Percentiles rank a stretch among this genome's conserved stretches.
Conservation (phyloP, 2,888 invertebrate species). For the Cacoxenus indagator region DNA sequence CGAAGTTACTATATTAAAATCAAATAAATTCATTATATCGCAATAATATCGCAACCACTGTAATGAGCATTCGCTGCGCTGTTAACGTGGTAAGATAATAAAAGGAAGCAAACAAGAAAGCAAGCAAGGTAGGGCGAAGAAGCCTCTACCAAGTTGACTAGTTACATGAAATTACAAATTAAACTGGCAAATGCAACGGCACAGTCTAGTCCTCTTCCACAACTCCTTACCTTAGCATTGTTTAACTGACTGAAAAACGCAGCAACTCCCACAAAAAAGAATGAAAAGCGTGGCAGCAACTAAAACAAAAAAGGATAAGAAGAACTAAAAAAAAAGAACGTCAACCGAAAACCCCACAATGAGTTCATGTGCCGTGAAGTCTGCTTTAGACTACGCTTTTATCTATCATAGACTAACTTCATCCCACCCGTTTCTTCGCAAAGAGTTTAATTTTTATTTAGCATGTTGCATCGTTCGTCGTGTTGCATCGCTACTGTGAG, state of each 20-base stretch:
- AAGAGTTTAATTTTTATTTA: conserved; percentile 8
- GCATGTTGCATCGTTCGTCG: not conserved
- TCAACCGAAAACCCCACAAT: not conserved
- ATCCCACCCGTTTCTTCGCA: not conserved
- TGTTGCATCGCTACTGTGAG: not conserved
- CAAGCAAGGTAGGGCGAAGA: not conserved
- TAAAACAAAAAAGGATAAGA: not conserved
- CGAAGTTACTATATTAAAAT: not conserved
- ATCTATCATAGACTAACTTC: not conserved
- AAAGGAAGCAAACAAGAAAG: not conserved
- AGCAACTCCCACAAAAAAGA: conserved; percentile 9
- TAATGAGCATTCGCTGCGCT: not conserved
- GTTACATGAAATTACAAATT: conserved; percentile 25
- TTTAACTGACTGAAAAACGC: not conserved
- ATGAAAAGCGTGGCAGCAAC: not conserved
- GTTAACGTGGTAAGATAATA: not conserved
- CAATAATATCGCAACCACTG: not conserved
- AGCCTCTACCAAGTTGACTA: conserved; percentile 31
- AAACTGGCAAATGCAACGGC: conserved; percentile 15
- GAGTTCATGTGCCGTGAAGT: not conserved
- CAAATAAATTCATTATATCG: too few species aligned
- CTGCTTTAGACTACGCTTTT: not conserved
- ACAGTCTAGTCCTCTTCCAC: not conserved
- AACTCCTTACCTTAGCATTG: not conserved
- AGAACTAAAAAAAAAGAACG: not conserved